Evolutionary conservation across 2,113 vertebrate genomes (phyloP).

Genomic region (Anoplopoma fimbria): DNA sequence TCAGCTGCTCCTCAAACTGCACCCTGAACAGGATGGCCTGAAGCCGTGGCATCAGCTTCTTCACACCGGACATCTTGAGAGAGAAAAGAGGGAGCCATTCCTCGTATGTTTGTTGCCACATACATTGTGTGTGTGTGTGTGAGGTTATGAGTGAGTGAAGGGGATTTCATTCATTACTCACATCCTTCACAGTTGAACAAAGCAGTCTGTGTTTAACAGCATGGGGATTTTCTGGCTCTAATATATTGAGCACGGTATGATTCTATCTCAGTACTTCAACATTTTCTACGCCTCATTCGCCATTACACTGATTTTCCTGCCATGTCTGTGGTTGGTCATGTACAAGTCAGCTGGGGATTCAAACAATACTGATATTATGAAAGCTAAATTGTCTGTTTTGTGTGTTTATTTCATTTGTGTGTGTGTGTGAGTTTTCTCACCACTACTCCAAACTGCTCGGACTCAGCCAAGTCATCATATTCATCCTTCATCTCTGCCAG

Average conservation of each 20-base stretch:
- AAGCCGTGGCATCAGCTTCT: slow-evolving; percentile 86
- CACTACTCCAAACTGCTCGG: slow-evolving; percentile 91
- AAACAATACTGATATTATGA: not conserved
- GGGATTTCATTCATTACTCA: slow-evolving; percentile 43
- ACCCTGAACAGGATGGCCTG: slow-evolving; percentile 90
- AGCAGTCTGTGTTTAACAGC: slow-evolving; percentile 42
- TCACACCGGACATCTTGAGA: slow-evolving; percentile 89
- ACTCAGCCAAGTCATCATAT: slow-evolving; percentile 89
- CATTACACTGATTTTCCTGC: not conserved
- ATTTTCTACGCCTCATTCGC: slow-evolving; percentile 24
- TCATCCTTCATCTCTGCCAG: slow-evolving; percentile 89
- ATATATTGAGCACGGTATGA: slow-evolving; percentile 2
- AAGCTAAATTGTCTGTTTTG: not conserved
- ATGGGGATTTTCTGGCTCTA: slow-evolving; percentile 20
- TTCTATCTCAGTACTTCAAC: not conserved
- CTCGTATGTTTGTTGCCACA: slow-evolving; percentile 8
- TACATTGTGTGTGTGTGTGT: not conserved
- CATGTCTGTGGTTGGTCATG: slow-evolving; percentile 26
- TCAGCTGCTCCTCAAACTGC: slow-evolving; percentile 92
- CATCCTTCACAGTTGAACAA: slow-evolving; percentile 56
- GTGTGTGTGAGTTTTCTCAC: slow-evolving; percentile 72
- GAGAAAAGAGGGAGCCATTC: slow-evolving; percentile 18
- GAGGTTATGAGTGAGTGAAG: slow-evolving; percentile 21
- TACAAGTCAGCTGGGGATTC: slow-evolving; percentile 25
- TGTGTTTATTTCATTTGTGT: not conserved